phyloP scores from a whole-genome alignment of 1,140 invertebrate genomes.

The Brachionus rubens region DNA sequence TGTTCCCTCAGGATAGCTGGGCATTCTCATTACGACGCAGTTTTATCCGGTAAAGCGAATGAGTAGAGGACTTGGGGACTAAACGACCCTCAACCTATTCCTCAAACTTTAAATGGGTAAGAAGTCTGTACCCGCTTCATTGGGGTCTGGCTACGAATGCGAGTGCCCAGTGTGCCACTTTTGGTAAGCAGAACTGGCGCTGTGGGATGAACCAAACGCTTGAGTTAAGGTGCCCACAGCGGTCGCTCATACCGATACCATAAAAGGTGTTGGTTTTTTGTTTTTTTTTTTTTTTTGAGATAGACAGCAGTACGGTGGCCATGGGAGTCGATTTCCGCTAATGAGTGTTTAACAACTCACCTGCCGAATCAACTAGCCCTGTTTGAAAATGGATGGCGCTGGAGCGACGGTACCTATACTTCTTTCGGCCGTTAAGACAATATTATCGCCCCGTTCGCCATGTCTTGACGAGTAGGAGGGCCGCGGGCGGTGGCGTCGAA shows the following conservation, averaged over 20 bases:
- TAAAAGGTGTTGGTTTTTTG: slow-evolving; percentile 80
- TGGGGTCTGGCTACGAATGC: no score
- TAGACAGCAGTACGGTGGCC: slow-evolving; percentile 70
- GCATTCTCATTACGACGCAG: no score
- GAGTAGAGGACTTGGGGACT: no score
- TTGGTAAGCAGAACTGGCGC: slow-evolving; percentile 87
- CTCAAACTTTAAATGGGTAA: no score
- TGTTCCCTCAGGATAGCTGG: slow-evolving; percentile 78
- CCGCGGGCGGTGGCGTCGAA: slow-evolving; percentile 72
- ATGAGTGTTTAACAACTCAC: slow-evolving; percentile 85
- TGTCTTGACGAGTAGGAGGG: slow-evolving; percentile 71
- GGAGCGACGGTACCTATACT: slow-evolving; percentile 72
- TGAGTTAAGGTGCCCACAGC: slow-evolving; percentile 60
- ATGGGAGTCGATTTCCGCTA: slow-evolving; percentile 77
- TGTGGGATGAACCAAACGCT: slow-evolving; percentile 78
- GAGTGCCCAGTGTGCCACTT: no score
- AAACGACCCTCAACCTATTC: no score
- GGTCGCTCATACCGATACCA: slow-evolving; percentile 72
- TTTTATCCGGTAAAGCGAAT: no score
- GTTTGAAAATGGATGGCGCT: slow-evolving; percentile 87
- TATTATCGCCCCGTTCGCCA: slow-evolving; percentile 54
- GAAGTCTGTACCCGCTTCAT: no score
- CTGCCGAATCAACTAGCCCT: slow-evolving; percentile 81
- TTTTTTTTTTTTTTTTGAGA: no score
- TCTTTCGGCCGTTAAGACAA: slow-evolving; percentile 64